Conservation (phyloP, 2,113 vertebrate genomes). For the Labeo catla region DNA sequence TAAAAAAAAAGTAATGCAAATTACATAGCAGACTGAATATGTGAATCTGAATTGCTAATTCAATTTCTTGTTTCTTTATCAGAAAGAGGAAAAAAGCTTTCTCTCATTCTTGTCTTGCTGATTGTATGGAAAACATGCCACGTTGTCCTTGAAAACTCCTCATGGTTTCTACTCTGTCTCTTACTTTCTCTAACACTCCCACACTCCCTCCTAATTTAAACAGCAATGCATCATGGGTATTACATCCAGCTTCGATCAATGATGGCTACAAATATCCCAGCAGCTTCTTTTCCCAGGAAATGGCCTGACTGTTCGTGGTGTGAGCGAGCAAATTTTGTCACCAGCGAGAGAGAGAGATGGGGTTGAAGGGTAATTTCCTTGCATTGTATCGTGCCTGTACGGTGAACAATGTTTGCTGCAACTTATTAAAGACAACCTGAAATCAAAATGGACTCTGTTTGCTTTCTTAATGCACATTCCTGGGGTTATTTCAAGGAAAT, state of each 20-base stretch:
- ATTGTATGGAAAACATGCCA: slow-evolving; percentile 55
- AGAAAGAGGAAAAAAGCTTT: slow-evolving; percentile 29
- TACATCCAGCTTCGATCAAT: slow-evolving; percentile 74
- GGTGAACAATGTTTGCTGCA: not conserved
- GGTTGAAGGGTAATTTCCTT: not conserved
- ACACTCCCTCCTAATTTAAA: slow-evolving; percentile 76
- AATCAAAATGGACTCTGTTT: not conserved
- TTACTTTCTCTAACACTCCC: slow-evolving; percentile 62
- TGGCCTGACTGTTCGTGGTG: slow-evolving; percentile 40
- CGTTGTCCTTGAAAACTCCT: slow-evolving; percentile 72
- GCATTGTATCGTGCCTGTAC: not conserved
- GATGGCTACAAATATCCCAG: slow-evolving; percentile 65
- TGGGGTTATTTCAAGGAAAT: not conserved
- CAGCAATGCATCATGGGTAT: slow-evolving; percentile 68
- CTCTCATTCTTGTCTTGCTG: slow-evolving; percentile 43
- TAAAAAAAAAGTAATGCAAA: not conserved
- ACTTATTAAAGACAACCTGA: not conserved
- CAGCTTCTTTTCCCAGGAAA: slow-evolving; percentile 60
- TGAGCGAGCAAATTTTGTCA: slow-evolving; percentile 31
- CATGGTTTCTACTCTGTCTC: slow-evolving; percentile 51
- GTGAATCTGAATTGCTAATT: slow-evolving; percentile 48
- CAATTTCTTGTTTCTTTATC: slow-evolving; percentile 47
- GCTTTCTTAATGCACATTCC: not conserved
- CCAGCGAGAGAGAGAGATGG: slow-evolving; percentile 1
- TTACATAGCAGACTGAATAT: slow-evolving; percentile 7